Evolutionary conservation across 92 coral and sea anemone species (phyloP), one percentile per base, ranked within the genome.

Genomic region (Phenganax subtilis): DNA sequence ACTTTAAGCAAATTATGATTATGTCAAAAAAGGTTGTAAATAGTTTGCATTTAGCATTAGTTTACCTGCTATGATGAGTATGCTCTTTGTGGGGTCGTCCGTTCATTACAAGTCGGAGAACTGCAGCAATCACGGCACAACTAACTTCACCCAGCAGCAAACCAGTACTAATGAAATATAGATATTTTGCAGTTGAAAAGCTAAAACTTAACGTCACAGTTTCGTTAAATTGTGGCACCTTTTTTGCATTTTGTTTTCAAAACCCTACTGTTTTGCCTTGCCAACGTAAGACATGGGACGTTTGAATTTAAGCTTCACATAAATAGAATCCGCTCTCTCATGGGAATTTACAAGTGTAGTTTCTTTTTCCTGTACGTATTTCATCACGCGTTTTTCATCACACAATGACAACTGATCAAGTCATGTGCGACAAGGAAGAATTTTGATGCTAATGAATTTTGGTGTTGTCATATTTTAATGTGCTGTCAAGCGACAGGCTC

Each of bases 201-300:
- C 54, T 30, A 10, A 20, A 68, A 20, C 31, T 14, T 68, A 68
- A 30, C 73, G 47, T n/a, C 9, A 30, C 31, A 20, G 73, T 68
- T 68, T 68, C 37, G 72, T 67, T 67, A 29, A 67, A 67, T 67
- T 51, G 16, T 37, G 27, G 69, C 81, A 76, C 55, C 70, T 76
- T 70, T 14, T 76, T 76, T 76, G 71, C 81, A 76, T 76, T 30
- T 76, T 76, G 69, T 76, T 30, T 57, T 76, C 31, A 12, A 54
- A 52, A 0, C 55, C 80, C 80, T 75, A 65, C 66, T 75, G 80
- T n/a, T 76, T 76, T 76, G 12, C 69, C 71, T 30, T 76, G 81
- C 81, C 81, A 75, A 75, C 80, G 47, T 11, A 75, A 51, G 53
- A 14, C 27, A 54, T 76, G 81, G 81, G 57, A 76, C 31, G 53